phyloP scores from a whole-genome alignment of 92 coral and sea anemone species.

The Epizoanthus ramosus region DNA sequence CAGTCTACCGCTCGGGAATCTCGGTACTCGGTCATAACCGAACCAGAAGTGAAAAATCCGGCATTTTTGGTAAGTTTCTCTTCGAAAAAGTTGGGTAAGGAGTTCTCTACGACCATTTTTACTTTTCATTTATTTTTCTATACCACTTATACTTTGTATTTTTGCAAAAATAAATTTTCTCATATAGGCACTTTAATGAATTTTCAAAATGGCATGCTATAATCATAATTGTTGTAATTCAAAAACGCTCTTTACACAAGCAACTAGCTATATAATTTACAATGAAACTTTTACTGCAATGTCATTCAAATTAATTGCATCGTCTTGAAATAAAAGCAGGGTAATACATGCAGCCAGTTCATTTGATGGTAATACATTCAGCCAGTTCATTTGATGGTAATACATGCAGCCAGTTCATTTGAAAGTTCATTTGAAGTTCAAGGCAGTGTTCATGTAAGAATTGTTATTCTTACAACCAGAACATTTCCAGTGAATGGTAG shows the following conservation, averaged over 20 bases:
- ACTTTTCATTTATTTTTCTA: no score
- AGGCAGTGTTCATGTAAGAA: not conserved
- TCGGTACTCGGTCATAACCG: no score
- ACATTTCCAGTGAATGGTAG: not conserved
- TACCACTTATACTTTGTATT: no score
- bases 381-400: not conserved
- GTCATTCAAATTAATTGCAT: constrained; percentile 6
- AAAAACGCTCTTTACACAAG: not conserved
- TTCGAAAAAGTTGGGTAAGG: no score
- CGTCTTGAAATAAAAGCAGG: not conserved
- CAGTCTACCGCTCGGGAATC: no score
- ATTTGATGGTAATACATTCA: not conserved
- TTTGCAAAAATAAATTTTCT: no score
- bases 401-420: not conserved
- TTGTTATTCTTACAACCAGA: not conserved
- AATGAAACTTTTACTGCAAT: constrained; percentile 1
- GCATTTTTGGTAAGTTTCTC: no score
- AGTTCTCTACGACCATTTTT: no score
- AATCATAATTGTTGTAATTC: not conserved
- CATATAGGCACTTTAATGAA: not conserved
- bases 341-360: not conserved
- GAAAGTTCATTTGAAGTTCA: no score
- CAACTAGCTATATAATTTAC: constrained; percentile 4
- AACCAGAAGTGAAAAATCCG: no score
- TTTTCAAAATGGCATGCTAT: not conserved